Conservation (phyloP, 2,113 vertebrate species). For the Anarrhichthys ocellatus region DNA sequence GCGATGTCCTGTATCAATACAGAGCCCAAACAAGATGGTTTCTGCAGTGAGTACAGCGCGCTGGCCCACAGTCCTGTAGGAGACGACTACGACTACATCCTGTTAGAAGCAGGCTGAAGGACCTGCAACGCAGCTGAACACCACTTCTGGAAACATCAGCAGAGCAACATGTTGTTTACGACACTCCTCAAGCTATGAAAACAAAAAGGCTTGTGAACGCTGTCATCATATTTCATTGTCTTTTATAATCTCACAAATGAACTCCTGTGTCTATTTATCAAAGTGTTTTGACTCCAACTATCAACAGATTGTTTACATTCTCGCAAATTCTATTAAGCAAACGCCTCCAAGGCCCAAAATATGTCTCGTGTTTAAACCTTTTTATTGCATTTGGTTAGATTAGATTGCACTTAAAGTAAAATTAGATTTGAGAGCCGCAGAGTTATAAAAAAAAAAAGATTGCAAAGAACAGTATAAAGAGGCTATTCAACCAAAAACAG, state of each 20-base stretch:
- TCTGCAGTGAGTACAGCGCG: constrained; percentile 5
- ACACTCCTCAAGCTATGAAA: not conserved
- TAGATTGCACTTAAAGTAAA: not conserved
- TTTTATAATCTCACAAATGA: constrained; percentile 6
- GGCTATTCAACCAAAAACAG: not conserved
- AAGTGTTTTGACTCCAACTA: not conserved
- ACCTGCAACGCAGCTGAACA: constrained; percentile 10
- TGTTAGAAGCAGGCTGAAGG: constrained; percentile 33
- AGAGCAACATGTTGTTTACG: constrained; percentile 13
- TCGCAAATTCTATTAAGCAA: not conserved
- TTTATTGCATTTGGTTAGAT: constrained; percentile 26
- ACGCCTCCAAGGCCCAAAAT: constrained; percentile 16
- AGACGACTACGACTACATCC: constrained; percentile 44
- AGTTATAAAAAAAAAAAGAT: not conserved
- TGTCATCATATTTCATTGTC: constrained; percentile 6
- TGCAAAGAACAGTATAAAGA: not conserved
- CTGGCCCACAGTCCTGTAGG: constrained; percentile 30
- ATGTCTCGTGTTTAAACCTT: constrained; percentile 7
- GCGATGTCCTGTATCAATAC: not conserved
- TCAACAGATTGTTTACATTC: not conserved
- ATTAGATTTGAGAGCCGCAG: constrained; percentile 26
- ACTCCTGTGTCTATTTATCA: not conserved
- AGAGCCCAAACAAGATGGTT: not conserved
- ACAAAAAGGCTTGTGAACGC: not conserved
- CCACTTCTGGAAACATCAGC: constrained; percentile 24